phyloP scores from a whole-genome alignment of 2,113 vertebrate genomes.

The Ellobius talpinus region DNA sequence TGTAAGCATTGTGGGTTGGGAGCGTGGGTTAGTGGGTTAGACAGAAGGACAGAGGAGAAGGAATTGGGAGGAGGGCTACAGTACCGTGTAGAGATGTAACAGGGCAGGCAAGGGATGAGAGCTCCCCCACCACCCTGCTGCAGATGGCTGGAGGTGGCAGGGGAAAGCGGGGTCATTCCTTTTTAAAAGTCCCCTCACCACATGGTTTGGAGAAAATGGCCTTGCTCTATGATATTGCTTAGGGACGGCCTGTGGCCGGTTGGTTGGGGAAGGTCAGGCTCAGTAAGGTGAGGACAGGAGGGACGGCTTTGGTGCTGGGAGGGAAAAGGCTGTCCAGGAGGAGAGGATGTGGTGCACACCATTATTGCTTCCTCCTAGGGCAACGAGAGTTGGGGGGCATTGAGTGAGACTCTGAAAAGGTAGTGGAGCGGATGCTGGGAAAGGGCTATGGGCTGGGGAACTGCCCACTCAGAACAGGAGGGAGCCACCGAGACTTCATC shows the following conservation, averaged over 20 bases:
- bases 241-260: not conserved
- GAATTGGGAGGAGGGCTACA: conserved; percentile 86
- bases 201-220: conserved; percentile 72
- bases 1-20: conserved; percentile 90
- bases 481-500: conserved; percentile 46
- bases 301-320: conserved; percentile 63
- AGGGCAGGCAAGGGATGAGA: conserved; percentile 41
- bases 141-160: not conserved
- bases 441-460: not conserved
- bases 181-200: conserved; percentile 17
- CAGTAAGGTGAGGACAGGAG: conserved; percentile 45
- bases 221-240: conserved; percentile 72
- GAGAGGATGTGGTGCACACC: conserved; percentile 35
- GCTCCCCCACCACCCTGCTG: not conserved
- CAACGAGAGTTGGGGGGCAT: not conserved
- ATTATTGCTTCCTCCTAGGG: conserved; percentile 81
- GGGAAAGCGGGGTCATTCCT: not conserved
- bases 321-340: not conserved
- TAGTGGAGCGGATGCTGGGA: not conserved
- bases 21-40: conserved; percentile 76
- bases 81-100: conserved; percentile 93
- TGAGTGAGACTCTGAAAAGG: not conserved
- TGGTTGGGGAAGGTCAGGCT: not conserved
- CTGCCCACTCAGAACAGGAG: not conserved
- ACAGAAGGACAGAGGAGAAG: conserved; percentile 10